Conservation (phyloP, 2,797 vertebrate species). For the Malurus leucopterus region DNA sequence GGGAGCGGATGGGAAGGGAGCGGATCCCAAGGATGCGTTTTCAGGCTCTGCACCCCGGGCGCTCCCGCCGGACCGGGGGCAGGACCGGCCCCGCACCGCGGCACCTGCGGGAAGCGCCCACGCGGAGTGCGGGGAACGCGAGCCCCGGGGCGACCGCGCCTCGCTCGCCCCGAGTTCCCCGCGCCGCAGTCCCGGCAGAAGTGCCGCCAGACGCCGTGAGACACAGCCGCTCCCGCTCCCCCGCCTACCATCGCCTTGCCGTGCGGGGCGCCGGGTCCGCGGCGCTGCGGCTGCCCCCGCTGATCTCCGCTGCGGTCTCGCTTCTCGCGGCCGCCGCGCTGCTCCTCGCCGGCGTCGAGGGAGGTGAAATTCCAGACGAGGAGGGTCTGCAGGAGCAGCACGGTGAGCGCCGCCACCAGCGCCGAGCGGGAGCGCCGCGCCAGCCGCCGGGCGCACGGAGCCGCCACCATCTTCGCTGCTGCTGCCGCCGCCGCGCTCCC, state of each 20-base stretch:
- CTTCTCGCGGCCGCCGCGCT: slow-evolving; percentile 77
- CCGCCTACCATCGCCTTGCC: slow-evolving; percentile 59
- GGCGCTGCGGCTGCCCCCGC: slow-evolving; percentile 72
- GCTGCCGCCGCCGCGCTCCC: slow-evolving; percentile 23
- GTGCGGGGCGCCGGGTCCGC: slow-evolving; percentile 38
- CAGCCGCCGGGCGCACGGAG: slow-evolving; percentile 84
- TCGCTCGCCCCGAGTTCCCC: background rate
- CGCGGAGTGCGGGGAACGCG: background rate
- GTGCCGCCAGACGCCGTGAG: background rate
- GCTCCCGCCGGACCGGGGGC: background rate
- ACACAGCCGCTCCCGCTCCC: background rate
- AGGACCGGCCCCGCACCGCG: background rate
- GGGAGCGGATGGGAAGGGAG: background rate
- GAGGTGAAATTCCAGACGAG: slow-evolving; percentile 94
- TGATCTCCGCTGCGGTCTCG: slow-evolving; percentile 72
- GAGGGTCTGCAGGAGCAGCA: slow-evolving; percentile 90
- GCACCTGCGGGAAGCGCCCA: background rate
- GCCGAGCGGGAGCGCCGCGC: slow-evolving; percentile 89
- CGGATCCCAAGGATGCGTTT: too few relatives aligned
- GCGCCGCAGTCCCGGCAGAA: background rate
- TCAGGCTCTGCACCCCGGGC: background rate
- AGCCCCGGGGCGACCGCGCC: background rate
- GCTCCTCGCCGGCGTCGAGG: slow-evolving; percentile 85
- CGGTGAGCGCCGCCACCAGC: slow-evolving; percentile 85
- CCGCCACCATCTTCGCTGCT: slow-evolving; percentile 64